These are phyloP conservation scores for Mungos mungo DNA, from an alignment of 2,113 vertebrate species.

Conservation along the genomic window DNA sequence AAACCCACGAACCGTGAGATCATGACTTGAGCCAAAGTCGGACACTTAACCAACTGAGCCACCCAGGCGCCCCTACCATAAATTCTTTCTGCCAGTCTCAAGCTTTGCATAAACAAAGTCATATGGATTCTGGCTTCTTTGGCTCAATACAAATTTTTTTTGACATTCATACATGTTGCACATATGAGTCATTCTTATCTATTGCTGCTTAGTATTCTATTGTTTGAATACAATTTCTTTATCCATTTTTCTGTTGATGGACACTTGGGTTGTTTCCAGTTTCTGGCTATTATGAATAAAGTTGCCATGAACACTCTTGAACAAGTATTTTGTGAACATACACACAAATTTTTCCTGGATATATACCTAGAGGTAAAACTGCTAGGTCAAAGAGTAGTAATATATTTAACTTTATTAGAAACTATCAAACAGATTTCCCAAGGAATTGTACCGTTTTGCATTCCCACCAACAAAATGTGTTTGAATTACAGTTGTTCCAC, in stretches of 20 bases:
- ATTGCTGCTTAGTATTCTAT: neutral
- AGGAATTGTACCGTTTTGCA: neutral
- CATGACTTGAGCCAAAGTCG: too few species aligned
- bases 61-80: too few species aligned
- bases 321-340: neutral
- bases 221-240: neutral
- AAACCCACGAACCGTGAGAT: too few species aligned
- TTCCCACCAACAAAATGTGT: neutral
- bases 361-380: neutral
- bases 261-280: neutral
- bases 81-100: neutral
- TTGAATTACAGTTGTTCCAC: neutral
- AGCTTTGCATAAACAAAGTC: neutral
- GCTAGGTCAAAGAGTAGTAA: neutral
- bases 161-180: neutral
- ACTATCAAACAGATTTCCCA: neutral
- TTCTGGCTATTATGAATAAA: constrained; percentile 17
- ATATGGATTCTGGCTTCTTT: neutral
- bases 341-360: neutral
- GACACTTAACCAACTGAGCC: too few species aligned
- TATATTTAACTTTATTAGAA: neutral
- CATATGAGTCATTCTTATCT: neutral
- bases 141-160: neutral
- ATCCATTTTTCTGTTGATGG: constrained; percentile 3
- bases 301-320: neutral